Conservation (phyloP, 2,113 vertebrate genomes). For the Heloderma charlesbogerti region DNA sequence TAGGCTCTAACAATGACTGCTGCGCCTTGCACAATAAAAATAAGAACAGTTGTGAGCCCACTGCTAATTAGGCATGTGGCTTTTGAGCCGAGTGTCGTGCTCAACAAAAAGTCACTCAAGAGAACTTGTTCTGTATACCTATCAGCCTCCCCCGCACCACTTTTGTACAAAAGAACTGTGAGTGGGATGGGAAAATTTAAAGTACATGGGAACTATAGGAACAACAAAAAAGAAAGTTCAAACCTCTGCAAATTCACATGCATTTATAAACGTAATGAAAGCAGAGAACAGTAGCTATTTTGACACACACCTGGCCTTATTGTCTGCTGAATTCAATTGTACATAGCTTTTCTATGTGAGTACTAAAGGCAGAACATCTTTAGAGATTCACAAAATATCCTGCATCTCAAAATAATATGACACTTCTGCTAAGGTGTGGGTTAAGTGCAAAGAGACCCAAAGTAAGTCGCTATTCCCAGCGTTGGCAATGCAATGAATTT, state of each 20-base stretch:
- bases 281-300: background rate
- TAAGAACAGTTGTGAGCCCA: background rate
- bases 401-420: background rate
- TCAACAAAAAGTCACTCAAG: background rate
- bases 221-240: background rate
- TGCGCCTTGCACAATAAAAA: background rate
- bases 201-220: slow-evolving; percentile 3
- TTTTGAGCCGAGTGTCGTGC: background rate
- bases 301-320: slow-evolving; percentile 1
- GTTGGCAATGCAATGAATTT: background rate
- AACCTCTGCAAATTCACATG: background rate
- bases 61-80: background rate
- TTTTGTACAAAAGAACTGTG: slow-evolving; percentile 1
- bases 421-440: background rate
- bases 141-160: background rate
- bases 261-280: background rate
- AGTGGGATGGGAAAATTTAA: background rate
- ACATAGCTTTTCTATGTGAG: background rate
- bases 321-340: slow-evolving; percentile 5
- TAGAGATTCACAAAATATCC: background rate
- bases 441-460: background rate
- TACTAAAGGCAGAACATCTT: background rate
- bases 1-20: background rate
- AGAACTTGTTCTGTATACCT: background rate
- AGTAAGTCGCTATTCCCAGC: slow-evolving; percentile 2